Conservation (phyloP, 1,140 invertebrate species). For the Zaprionus capensis region DNA sequence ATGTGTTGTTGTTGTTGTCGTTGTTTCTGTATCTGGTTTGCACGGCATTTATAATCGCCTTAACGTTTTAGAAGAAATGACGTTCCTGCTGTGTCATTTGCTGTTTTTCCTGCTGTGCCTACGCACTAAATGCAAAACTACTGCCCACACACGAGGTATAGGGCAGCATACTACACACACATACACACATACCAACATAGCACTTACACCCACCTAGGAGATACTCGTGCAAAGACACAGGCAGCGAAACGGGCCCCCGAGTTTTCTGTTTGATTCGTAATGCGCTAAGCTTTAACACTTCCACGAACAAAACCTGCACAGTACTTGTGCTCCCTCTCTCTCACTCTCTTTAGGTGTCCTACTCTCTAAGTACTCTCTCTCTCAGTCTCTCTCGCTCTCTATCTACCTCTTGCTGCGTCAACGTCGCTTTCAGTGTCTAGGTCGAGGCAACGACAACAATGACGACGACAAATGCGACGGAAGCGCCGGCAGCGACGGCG, state of each 20-base stretch:
- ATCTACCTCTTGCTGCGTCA: slow-evolving; percentile 21
- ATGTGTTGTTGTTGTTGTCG: background rate
- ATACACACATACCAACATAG: background rate
- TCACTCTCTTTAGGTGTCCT: background rate
- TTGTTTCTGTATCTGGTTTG: background rate
- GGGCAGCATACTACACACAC: background rate
- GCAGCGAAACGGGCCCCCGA: background rate
- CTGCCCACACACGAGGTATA: background rate
- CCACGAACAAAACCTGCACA: slow-evolving; percentile 45
- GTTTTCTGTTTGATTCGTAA: slow-evolving; percentile 26
- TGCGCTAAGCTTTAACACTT: slow-evolving; percentile 59
- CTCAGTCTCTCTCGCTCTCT: background rate
- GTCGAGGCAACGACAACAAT: slow-evolving; percentile 63
- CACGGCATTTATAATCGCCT: slow-evolving; percentile 44
- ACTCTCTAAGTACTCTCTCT: slow-evolving; percentile 19
- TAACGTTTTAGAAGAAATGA: slow-evolving; percentile 40
- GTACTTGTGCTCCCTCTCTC: background rate
- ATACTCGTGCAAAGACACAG: background rate
- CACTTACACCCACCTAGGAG: background rate
- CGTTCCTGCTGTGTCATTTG: background rate
- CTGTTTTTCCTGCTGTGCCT: slow-evolving; percentile 12
- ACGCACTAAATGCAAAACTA: slow-evolving; percentile 32
- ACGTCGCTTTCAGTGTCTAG: slow-evolving; percentile 69
- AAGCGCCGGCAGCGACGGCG: background rate
- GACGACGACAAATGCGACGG: background rate